Percentiles rank a stretch among this genome's conserved stretches.
These are phyloP conservation scores for Aegotheles bennettii DNA, from an alignment of 2,113 vertebrate species.

Conservation along the genomic window DNA sequence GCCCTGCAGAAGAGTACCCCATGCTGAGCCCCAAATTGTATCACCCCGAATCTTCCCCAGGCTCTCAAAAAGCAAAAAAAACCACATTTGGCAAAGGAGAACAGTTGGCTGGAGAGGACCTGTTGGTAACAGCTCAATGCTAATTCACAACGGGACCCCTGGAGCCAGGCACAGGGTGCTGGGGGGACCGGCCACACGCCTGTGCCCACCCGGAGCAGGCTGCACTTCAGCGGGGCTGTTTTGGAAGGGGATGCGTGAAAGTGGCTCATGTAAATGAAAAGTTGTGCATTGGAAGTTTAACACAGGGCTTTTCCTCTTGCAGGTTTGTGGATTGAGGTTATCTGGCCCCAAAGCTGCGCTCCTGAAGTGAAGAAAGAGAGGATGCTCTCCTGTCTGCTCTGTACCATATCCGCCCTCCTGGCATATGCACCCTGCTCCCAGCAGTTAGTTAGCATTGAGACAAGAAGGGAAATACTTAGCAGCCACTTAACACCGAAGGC, in stretches of 20 bases:
- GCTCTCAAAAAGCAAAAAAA: background rate
- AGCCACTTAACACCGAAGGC: slow-evolving; percentile 48
- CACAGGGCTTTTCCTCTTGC: background rate
- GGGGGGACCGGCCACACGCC: background rate
- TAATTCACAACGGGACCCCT: background rate
- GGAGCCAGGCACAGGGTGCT: accelerated
- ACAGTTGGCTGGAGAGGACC: background rate
- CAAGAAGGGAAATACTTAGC: slow-evolving; percentile 44
- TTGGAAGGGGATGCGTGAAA: background rate
- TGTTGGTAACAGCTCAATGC: slow-evolving; percentile 2
- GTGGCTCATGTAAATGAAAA: background rate
- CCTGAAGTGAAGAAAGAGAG: slow-evolving; percentile 70
- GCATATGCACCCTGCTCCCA: background rate
- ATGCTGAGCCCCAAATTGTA: background rate
- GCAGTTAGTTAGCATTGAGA: background rate
- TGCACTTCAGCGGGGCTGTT: background rate
- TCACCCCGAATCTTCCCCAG: background rate
- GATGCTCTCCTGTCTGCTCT: slow-evolving; percentile 28
- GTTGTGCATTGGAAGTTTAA: background rate
- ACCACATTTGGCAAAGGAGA: slow-evolving; percentile 27
- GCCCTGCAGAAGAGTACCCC: too few species aligned
- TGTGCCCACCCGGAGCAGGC: background rate
- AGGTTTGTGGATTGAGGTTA: slow-evolving; percentile 72
- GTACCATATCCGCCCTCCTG: background rate
- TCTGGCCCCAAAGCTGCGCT: slow-evolving; percentile 68